phyloP scores from a whole-genome alignment of 2,888 invertebrate species.

The Myathropa florea region DNA sequence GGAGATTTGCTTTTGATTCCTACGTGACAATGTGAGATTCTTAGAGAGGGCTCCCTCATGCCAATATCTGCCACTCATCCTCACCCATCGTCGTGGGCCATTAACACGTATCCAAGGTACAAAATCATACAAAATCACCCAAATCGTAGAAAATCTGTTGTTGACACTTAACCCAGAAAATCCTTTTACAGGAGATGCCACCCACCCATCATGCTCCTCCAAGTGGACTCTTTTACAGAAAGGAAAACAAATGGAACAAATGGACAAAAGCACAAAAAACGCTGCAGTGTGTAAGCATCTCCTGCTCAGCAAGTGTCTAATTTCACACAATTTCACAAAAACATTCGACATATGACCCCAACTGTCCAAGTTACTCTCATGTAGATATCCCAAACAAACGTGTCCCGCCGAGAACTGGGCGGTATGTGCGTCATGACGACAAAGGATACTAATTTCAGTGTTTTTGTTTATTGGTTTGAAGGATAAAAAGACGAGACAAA shows the following conservation, averaged over 20 bases:
- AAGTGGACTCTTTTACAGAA: background rate
- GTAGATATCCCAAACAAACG: background rate
- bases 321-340: slow-evolving; percentile 54
- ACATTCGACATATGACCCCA: slow-evolving; percentile 30
- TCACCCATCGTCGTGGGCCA: background rate
- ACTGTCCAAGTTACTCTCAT: slow-evolving; percentile 1
- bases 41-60: background rate
- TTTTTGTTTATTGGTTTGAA: slow-evolving; percentile 55
- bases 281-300: background rate
- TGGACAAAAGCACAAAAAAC: background rate
- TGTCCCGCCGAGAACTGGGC: background rate
- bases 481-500: slow-evolving; percentile 33
- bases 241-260: background rate
- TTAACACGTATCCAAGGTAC: slow-evolving; percentile 43
- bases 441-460: slow-evolving; percentile 58
- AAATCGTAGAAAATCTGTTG: slow-evolving; percentile 36
- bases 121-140: slow-evolving; percentile 33
- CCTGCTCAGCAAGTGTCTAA: slow-evolving; percentile 42
- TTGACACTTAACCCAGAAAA: slow-evolving; percentile 51
- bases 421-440: slow-evolving; percentile 8
- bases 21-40: slow-evolving; percentile 49
- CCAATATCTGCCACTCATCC: background rate
- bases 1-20: slow-evolving; percentile 31
- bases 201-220: background rate
- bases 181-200: slow-evolving; percentile 22